These are phyloP conservation scores for Helicoverpa assulta DNA, from an alignment of 2,888 invertebrate species.

Conservation along the genomic window DNA sequence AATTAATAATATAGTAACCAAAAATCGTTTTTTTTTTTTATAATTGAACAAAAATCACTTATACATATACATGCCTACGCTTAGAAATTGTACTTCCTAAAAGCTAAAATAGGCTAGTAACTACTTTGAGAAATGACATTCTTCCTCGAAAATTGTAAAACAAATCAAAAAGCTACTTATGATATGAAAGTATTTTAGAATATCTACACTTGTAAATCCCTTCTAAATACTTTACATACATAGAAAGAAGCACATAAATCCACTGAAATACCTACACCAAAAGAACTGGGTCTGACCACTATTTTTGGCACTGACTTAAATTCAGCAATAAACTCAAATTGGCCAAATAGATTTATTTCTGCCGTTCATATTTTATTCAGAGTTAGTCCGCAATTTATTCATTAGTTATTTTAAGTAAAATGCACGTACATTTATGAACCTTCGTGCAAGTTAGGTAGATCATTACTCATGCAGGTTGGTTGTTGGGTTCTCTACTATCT, in stretches of 20 bases:
- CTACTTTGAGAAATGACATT: too few species aligned
- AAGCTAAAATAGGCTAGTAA: too few species aligned
- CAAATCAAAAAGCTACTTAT: too few species aligned
- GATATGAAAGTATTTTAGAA: too few species aligned
- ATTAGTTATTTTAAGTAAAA: slow-evolving; percentile 12
- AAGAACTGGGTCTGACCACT: neutral
- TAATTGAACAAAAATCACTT: too few species aligned
- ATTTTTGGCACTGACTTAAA: neutral
- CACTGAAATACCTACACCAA: neutral
- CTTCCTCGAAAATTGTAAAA: too few species aligned
- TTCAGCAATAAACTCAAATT: slow-evolving; percentile 2
- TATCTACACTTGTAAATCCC: too few species aligned
- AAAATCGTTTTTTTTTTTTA: too few species aligned
- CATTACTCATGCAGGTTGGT: slow-evolving; percentile 37
- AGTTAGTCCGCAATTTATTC: neutral
- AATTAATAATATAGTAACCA: too few species aligned
- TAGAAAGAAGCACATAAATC: neutral
- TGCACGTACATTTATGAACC: slow-evolving; percentile 14
- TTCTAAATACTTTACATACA: too few species aligned
- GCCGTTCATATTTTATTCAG: neutral
- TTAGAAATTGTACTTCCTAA: too few species aligned
- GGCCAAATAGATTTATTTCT: slow-evolving; percentile 1
- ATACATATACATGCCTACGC: too few species aligned
- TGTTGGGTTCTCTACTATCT: slow-evolving; percentile 8
- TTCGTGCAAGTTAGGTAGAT: slow-evolving; percentile 27